Conservation (phyloP, 2,113 vertebrate species). For the Ahaetulla prasina region DNA sequence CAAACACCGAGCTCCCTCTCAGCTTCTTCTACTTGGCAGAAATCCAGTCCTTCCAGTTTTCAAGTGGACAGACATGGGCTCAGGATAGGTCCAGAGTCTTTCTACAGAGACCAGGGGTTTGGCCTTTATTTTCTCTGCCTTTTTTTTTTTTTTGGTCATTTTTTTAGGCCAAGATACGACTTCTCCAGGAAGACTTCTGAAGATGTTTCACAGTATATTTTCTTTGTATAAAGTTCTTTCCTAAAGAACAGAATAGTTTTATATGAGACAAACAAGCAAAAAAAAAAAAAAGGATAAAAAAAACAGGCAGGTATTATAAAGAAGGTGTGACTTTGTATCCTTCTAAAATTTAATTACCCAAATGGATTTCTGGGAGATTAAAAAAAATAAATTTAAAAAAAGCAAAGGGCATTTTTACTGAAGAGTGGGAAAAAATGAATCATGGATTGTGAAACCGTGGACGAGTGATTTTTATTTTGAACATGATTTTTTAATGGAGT, state of each 20-base stretch:
- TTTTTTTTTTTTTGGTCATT: conserved; percentile 27
- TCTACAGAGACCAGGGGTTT: conserved; percentile 54
- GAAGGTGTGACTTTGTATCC: conserved; percentile 72
- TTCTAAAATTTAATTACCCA: conserved; percentile 66
- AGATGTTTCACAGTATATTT: conserved; percentile 81
- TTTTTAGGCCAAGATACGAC: conserved; percentile 61
- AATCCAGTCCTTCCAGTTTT: conserved; percentile 50
- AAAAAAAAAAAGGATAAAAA: conserved; percentile 32
- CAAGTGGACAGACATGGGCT: conserved; percentile 49
- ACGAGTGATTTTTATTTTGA: conserved; percentile 77
- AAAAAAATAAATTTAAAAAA: conserved; percentile 59
- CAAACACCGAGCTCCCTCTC: conserved; percentile 47
- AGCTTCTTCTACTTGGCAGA: conserved; percentile 47
- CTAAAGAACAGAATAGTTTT: conserved; percentile 82
- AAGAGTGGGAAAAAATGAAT: conserved; percentile 65
- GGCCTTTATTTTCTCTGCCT: conserved; percentile 58
- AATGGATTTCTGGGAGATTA: conserved; percentile 57
- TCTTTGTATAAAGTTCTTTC: conserved; percentile 83
- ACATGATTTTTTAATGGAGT: conserved; percentile 61
- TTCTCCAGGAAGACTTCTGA: conserved; percentile 68
- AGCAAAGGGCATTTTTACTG: conserved; percentile 70
- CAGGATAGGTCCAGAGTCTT: conserved; percentile 30
- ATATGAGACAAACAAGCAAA: conserved; percentile 67
- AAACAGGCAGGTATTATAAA: conserved; percentile 62
- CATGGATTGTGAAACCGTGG: conserved; percentile 70